Base-by-base conservation (phyloP, 2,113 vertebrate species). In the Indicator indicator region DNA sequence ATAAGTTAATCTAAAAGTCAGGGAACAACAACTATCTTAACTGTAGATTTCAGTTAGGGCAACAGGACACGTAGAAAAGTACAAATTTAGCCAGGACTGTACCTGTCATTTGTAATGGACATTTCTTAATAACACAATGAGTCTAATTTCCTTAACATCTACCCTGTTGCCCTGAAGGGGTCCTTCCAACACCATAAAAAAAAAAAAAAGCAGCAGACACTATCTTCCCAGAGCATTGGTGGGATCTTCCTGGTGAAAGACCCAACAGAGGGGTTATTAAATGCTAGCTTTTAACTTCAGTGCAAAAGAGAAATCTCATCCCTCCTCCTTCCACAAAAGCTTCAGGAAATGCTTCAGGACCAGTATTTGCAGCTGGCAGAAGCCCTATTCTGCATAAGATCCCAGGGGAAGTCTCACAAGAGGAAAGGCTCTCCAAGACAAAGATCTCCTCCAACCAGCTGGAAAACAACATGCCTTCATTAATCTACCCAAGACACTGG, bases 401-500 rank as follows among this genome's bases (percentile, higher is more conserved):
- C 72, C 89, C 69, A 81, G 19, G 44, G 88, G 86, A 94, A 2
- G 32, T 24, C 90, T 90, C 54, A 91, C 56, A 92, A 93, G 56
- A 83, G 52, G 23, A 91, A 78, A 74, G 23, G 30, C 54, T 88
- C 56, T 88, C 36, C 82, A 86, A 86, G 84, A 74, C 71, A 93
- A 77, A 94, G 78, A 68, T 69, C 19, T 71, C 54, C 95, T 87
- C 79, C 72, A 85, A 58, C 38, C 60, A 89, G 84, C 78, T 88
- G 79, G 54, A 88, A 83, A 94, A 83, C 40, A 86, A 69, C n/a
- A 82, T 10, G 33, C 33, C 24, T 70, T 69, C 54, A 73, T 73
- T 63, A 84, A 88, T 58, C 77, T 86, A 76, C 59, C 92, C 71
- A 82, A 50, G 81, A 87, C 59, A 84, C 7, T 46, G 36, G 42